Evolutionary conservation across 2,888 invertebrate genomes (phyloP), one percentile per base, ranked within the genome.

Genomic region (Leptarthrus brevirostris): DNA sequence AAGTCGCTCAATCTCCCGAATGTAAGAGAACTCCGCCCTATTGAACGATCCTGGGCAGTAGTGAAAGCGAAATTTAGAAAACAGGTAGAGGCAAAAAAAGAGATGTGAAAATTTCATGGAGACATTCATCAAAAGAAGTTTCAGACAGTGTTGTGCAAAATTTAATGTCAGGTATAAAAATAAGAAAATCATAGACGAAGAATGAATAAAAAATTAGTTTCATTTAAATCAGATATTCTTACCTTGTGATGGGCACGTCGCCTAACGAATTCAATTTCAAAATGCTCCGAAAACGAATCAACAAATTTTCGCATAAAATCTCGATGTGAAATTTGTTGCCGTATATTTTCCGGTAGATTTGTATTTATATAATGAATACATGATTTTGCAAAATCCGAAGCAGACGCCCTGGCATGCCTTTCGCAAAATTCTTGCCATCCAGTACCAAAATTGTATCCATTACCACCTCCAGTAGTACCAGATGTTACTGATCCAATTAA

Each of bases 401-500:
- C 94, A 74, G 95, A 92, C 76, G 91, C 89, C 81, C 90, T 90
- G 75, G 94, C 94, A 86, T 95, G 95, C 83, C 94, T 90, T 85
- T 94, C 93, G 86, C 94, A 94, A 84, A 94, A 93, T 84, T 94
- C 93, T 82, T 90, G 88, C 94, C 94, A 94, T 84, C 89, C 89
- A 82, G 89, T 89, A 82, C 89, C 89, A 80, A 88, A 88, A 82
- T 89, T 47, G 20, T 22, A 26, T 84, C 87, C 88, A 81, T 86
- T 58, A 22, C 47, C 49, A 14, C 54, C 40, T 10, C 53, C 77
- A 18, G 24, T 56, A 14, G 16, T 36, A n/a, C 56, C 54, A 40
- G 71, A 70, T 12, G 70, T 69, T 3, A 72, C 75, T n/a, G 72
- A 53, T 22, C 53, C 73, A 74, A 26, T 36, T 30, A 36, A 54